phyloP scores from a whole-genome alignment of 2,113 vertebrate genomes.

The Oreochromis niloticus region DNA sequence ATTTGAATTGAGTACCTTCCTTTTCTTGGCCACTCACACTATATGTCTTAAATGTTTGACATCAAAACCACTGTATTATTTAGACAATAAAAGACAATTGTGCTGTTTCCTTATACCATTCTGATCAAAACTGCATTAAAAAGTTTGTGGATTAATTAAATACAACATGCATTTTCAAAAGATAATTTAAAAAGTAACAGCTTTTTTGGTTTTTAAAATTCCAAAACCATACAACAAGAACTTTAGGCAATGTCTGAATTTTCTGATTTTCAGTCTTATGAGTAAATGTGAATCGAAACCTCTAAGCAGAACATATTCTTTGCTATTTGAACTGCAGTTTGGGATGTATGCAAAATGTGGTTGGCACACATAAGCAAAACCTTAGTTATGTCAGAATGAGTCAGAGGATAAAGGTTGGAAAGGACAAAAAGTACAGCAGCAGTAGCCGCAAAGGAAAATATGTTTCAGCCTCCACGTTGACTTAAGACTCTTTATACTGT shows the following conservation, averaged over 20 bases:
- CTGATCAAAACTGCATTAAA: background rate
- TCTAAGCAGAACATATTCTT: background rate
- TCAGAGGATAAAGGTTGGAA: background rate
- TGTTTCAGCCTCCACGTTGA: background rate
- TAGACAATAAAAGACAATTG: background rate
- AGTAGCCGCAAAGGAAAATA: background rate
- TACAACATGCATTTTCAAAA: background rate
- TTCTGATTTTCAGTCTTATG: background rate
- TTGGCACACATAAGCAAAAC: background rate
- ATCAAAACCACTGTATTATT: background rate
- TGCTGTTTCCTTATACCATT: background rate
- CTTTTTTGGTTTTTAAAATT: background rate
- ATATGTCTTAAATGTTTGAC: background rate
- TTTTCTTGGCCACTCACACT: background rate
- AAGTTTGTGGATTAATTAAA: background rate
- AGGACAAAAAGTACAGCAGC: background rate
- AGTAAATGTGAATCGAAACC: background rate
- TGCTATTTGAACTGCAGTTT: background rate
- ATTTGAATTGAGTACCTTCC: background rate
- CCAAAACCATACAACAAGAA: background rate
- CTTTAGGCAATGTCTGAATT: background rate
- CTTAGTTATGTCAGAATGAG: background rate
- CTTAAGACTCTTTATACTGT: background rate
- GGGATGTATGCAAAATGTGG: background rate
- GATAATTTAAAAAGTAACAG: background rate